Evolutionary conservation across 2,888 invertebrate genomes (phyloP).

Genomic region (Epinotia brunnichana): DNA sequence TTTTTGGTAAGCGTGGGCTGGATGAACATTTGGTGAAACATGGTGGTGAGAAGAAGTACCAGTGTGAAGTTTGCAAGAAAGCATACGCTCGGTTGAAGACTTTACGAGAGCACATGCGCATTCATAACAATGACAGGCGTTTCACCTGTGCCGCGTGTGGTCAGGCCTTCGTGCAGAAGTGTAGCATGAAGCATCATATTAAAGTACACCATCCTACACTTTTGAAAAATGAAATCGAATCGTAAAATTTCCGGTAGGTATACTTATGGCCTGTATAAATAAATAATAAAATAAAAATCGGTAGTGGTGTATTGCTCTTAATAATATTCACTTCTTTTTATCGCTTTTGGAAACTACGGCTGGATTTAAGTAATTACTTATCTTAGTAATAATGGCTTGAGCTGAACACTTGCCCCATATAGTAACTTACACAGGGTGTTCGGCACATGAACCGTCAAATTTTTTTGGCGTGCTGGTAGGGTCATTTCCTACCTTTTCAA

Average conservation of each 20-base stretch:
- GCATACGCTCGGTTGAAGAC: slow-evolving; percentile 77
- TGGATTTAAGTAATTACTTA: not conserved
- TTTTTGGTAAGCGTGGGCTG: slow-evolving; percentile 81
- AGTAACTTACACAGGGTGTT: too few species aligned
- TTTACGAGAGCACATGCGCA: slow-evolving; percentile 77
- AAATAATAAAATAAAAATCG: too few species aligned
- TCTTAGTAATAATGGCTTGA: not conserved
- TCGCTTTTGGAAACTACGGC: not conserved
- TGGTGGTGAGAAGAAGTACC: slow-evolving; percentile 80
- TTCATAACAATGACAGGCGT: slow-evolving; percentile 75
- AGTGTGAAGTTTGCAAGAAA: slow-evolving; percentile 82
- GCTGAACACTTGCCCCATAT: not conserved
- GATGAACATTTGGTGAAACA: slow-evolving; percentile 83
- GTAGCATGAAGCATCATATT: slow-evolving; percentile 74
- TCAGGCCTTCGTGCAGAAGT: slow-evolving; percentile 76
- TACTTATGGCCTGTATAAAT: too few species aligned
- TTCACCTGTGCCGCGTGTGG: slow-evolving; percentile 74
- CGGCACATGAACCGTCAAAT: too few species aligned
- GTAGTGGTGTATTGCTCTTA: too few species aligned
- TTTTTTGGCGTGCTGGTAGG: too few species aligned
- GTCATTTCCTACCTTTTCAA: too few species aligned
- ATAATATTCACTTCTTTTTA: not conserved
- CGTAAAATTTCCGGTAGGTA: not conserved
- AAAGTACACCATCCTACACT: slow-evolving; percentile 74
- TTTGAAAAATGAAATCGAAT: slow-evolving; percentile 60